Base-by-base conservation (phyloP, 64 coral and sea anemone species). In the Pocillopora damicornis region DNA sequence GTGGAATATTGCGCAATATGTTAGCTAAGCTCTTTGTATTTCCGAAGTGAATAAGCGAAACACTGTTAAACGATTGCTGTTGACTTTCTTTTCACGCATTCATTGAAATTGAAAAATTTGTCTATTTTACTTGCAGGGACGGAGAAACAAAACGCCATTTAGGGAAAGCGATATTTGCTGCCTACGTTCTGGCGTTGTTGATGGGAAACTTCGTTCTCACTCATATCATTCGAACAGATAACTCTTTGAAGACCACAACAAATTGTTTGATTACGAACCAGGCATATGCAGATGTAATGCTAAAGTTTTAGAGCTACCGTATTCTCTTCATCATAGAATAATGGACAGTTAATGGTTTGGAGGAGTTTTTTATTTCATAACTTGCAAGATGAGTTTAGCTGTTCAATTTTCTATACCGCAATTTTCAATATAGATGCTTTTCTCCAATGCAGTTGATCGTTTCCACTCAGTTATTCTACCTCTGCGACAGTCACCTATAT, bases 211-310 rank as follows among this genome's bases (percentile, higher is more conserved):
- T 56, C 20, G 76, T 78, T 9, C 57, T 78, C 45, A 78, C 59
- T 59, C 51, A 78, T 22, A 59, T 78, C 25, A 78, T 78, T 58
- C 42, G 51, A 58, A 78, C 76, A 78, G 18, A 78, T 45, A 58
- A 78, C 51, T 59, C 15, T 0, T n/a, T 78, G 51, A 78, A n/a
- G 76, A 78, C 76, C 5, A 78, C 51, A 7, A 58, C 76, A 38
- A 78, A 78, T 16, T 78, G 59, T 58, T 58, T 78, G 76, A 78
- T 78, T 59, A 58, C 59, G 17, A 78, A 78, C 20, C 76, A 78
- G 13, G 76, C 76, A 20, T 78, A 18, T 78, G 76, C 42, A 1
- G 76, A 78, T 5, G 30, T 30, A 30, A 30, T 30, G 30, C 30
- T 30, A 30, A 30, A 30, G 30, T 30, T 30, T 30, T 30, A 30